Conservation (phyloP, 2,113 vertebrate species). For the Tragelaphus buxtoni region DNA sequence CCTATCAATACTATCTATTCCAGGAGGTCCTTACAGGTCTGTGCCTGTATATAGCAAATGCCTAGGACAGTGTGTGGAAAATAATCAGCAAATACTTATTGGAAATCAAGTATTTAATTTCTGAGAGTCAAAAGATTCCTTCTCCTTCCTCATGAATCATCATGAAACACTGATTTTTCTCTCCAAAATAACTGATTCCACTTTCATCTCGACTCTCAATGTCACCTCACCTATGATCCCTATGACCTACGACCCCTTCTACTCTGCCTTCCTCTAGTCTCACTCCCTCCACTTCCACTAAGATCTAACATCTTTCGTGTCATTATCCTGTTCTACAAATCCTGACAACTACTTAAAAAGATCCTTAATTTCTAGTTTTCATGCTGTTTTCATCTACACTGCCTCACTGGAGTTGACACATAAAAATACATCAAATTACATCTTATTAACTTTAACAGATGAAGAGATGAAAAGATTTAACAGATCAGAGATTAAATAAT, state of each 20-base stretch:
- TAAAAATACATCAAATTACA: background rate
- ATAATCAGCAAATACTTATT: background rate
- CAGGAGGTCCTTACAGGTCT: background rate
- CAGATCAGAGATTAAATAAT: background rate
- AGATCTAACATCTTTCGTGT: background rate
- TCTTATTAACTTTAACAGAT: background rate
- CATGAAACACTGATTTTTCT: background rate
- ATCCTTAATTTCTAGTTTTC: background rate
- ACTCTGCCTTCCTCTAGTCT: background rate
- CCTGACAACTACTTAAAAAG: background rate
- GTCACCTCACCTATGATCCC: background rate
- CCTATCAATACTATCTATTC: background rate
- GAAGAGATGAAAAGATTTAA: background rate
- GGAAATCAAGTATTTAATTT: background rate
- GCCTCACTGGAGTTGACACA: background rate
- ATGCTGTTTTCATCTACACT: background rate
- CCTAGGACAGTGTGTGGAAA: background rate
- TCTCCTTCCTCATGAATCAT: background rate
- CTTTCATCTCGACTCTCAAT: background rate
- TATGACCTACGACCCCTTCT: background rate
- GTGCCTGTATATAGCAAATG: background rate
- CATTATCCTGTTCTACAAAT: background rate
- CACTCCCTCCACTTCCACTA: background rate
- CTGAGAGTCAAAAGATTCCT: background rate
- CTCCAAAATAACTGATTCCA: background rate